Percentiles rank a stretch among this genome's conserved stretches.
These are phyloP conservation scores for Drosophila prolongata DNA, from an alignment of 2,888 invertebrate genomes.

Conservation along the genomic window DNA sequence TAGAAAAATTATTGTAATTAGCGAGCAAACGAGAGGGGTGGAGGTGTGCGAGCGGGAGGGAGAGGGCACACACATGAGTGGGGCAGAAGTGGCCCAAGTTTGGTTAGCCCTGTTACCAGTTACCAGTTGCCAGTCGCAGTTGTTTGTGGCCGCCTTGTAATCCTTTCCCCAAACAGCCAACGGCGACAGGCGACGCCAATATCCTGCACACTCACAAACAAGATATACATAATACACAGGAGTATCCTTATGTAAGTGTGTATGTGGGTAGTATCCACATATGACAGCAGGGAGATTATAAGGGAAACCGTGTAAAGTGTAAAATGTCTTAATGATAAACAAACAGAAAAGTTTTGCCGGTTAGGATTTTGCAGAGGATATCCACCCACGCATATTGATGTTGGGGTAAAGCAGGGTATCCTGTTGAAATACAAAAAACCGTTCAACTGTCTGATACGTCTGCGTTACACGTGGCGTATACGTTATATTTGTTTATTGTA, in stretches of 20 bases:
- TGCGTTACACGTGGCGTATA: conserved; percentile 67
- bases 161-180: conserved; percentile 72
- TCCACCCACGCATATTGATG: conserved; percentile 23
- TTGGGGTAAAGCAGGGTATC: conserved; percentile 26
- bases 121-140: conserved; percentile 41
- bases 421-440: conserved; percentile 54
- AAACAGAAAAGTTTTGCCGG: conserved; percentile 74
- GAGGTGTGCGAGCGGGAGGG: conserved; percentile 42
- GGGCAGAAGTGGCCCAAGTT: conserved; percentile 18
- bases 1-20: conserved; percentile 78
- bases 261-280: conserved; percentile 43
- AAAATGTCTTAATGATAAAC: conserved; percentile 80
- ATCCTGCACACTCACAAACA: conserved; percentile 51
- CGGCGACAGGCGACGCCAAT: conserved; percentile 68
- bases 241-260: neutral
- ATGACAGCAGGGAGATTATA: conserved; percentile 71
- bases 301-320: conserved; percentile 71
- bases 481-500: conserved; percentile 50
- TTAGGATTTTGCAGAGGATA: conserved; percentile 52
- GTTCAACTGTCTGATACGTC: conserved; percentile 53
- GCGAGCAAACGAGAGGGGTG: conserved; percentile 40
- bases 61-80: neutral
- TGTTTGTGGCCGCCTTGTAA: conserved; percentile 71
- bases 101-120: conserved; percentile 20
- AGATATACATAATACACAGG: conserved; percentile 2